Evolutionary conservation across 1,140 invertebrate species (phyloP).

Genomic region (Anagrus nilaparvatae): DNA sequence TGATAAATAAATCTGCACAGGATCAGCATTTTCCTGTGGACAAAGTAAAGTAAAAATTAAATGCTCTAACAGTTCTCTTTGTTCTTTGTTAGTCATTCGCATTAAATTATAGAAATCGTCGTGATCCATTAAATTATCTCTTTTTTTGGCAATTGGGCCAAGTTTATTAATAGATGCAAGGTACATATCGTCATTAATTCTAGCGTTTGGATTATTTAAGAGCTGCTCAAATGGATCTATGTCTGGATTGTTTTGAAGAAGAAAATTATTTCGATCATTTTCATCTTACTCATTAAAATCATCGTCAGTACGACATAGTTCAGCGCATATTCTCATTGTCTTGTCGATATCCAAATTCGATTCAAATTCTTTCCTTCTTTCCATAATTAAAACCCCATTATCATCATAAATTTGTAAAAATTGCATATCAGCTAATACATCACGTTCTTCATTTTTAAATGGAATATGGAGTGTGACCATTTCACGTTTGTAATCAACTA

Average conservation of each 20-base stretch:
- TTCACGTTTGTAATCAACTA: slow-evolving; percentile 30
- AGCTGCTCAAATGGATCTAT: slow-evolving; percentile 5
- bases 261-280: not conserved
- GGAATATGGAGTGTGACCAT: slow-evolving; percentile 26
- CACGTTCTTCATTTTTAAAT: slow-evolving; percentile 23
- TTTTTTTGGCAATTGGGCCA: slow-evolving; percentile 17
- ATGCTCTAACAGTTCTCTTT: slow-evolving; percentile 19
- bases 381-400: slow-evolving; percentile 19
- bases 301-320: slow-evolving; percentile 19
- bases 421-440: slow-evolving; percentile 22
- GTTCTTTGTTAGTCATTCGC: slow-evolving; percentile 23
- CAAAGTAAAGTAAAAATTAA: not conserved
- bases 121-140: slow-evolving; percentile 8
- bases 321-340: slow-evolving; percentile 16
- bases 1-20: slow-evolving; percentile 25
- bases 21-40: slow-evolving; percentile 20
- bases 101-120: slow-evolving; percentile 7
- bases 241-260: not conserved
- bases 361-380: slow-evolving; percentile 10
- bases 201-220: slow-evolving; percentile 5
- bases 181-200: slow-evolving; percentile 9
- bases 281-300: slow-evolving; percentile 7
- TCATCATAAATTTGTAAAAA: slow-evolving; percentile 21
- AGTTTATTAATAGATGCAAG: slow-evolving; percentile 15
- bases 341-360: slow-evolving; percentile 5